Percentiles rank a stretch among this genome's conserved stretches.
Conservation (phyloP, 2,888 invertebrate genomes). For the Elegia similella region DNA sequence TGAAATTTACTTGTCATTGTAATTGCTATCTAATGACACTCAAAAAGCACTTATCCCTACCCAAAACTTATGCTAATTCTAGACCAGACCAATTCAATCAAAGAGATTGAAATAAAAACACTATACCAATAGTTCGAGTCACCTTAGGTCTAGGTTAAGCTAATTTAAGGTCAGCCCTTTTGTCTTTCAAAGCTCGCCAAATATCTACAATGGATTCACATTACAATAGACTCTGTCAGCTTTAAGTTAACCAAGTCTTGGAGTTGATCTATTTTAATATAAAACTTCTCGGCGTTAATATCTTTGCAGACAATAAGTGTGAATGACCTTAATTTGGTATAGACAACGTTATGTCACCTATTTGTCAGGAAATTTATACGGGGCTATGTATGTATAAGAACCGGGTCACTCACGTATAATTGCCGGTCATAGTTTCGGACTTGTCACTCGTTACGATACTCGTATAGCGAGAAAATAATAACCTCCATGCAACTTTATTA, state of each 20-base stretch:
- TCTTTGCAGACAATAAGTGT: no score
- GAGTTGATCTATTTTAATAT: neutral
- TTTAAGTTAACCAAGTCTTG: neutral
- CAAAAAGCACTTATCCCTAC: neutral
- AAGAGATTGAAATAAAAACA: neutral
- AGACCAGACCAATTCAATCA: neutral
- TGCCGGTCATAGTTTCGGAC: no score
- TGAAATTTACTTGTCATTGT: no score
- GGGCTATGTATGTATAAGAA: no score
- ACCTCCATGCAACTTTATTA: no score
- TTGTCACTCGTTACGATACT: no score
- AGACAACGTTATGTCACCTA: no score
- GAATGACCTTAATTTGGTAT: no score
- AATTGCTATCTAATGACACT: neutral
- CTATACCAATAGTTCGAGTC: neutral
- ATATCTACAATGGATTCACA: neutral
- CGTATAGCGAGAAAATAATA: no score
- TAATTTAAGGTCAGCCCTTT: neutral
- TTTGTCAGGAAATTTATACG: no score
- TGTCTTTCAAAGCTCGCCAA: neutral
- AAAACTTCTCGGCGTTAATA: neutral
- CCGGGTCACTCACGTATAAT: no score
- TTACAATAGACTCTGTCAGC: neutral
- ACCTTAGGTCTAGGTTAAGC: neutral
- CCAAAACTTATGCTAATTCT: neutral